Evolutionary conservation across 2,888 invertebrate species (phyloP).

Genomic region (Crioceris asparagi): DNA sequence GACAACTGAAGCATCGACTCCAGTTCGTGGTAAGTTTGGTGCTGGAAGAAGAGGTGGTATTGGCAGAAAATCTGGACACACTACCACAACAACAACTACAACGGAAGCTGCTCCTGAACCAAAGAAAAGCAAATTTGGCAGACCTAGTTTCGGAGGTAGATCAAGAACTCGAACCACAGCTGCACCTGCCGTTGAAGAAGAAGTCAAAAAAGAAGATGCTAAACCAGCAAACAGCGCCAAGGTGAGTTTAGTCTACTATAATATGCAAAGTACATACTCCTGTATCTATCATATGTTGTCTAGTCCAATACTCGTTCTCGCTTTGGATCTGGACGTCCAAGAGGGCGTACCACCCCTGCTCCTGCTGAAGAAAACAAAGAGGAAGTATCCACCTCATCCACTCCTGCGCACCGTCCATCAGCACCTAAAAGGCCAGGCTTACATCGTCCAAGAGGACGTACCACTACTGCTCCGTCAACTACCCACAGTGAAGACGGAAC

Average conservation of each 20-base stretch:
- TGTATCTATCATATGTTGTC: too few relatives aligned
- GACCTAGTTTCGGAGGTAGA: constrained; percentile 40
- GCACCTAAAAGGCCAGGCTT: constrained; percentile 41
- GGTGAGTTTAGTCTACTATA: constrained; percentile 23
- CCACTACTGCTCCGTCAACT: constrained; percentile 29
- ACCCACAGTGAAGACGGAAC: constrained; percentile 27
- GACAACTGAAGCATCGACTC: constrained; percentile 28
- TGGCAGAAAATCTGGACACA: constrained; percentile 29
- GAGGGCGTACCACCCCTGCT: constrained; percentile 34
- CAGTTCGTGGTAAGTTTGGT: constrained; percentile 21
- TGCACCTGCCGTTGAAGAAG: constrained; percentile 31
- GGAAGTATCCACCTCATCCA: constrained; percentile 32
- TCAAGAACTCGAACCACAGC: constrained; percentile 33
- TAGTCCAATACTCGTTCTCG: too few relatives aligned
- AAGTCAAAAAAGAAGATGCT: constrained; percentile 35
- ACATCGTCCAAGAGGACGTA: constrained; percentile 30
- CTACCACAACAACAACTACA: constrained; percentile 28
- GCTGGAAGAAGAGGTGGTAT: constrained; percentile 21
- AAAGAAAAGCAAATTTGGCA: constrained; percentile 39
- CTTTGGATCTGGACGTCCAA: constrained; percentile 30
- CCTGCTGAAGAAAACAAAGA: constrained; percentile 37
- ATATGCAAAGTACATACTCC: too few relatives aligned
- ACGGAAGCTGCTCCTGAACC: constrained; percentile 41
- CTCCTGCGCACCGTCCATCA: constrained; percentile 26
- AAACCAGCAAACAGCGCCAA: too few relatives aligned